A percentile compares a stretch with the other conserved stretches of the same genome.
These are phyloP conservation scores for Odontesthes bonariensis DNA, from an alignment of 2,113 vertebrate species.

Conservation along the genomic window DNA sequence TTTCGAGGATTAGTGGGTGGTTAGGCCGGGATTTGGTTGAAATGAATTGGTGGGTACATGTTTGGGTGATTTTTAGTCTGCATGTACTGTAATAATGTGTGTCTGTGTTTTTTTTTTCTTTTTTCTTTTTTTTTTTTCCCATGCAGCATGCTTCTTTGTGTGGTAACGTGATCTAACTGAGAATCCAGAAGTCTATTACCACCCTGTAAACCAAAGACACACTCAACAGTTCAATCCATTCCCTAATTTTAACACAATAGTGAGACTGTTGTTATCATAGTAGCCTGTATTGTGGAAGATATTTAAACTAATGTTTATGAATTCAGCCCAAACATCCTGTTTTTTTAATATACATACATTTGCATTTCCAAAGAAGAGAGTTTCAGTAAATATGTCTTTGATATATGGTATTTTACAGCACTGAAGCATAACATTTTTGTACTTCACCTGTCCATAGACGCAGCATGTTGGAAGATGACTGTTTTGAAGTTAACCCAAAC, in stretches of 20 bases:
- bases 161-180: slow-evolving; percentile 40
- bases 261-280: slow-evolving; percentile 1
- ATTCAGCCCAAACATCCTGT: neutral
- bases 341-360: no score
- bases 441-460: neutral
- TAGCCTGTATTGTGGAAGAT: neutral
- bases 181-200: slow-evolving; percentile 32
- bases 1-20: slow-evolving; percentile 68
- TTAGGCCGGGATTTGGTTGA: slow-evolving; percentile 68
- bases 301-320: neutral
- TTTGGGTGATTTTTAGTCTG: slow-evolving; percentile 45
- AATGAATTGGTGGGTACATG: slow-evolving; percentile 61
- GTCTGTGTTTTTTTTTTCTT: neutral
- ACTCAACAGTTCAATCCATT: neutral
- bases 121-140: neutral
- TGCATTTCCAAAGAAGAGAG: slow-evolving; percentile 1
- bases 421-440: slow-evolving; percentile 19
- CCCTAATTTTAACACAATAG: neutral
- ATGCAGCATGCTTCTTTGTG: slow-evolving; percentile 18
- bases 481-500: slow-evolving; percentile 16
- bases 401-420: neutral
- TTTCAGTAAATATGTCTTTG: neutral
- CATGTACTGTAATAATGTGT: slow-evolving; percentile 22
- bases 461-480: no score
- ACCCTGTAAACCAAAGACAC: slow-evolving; percentile 35